A percentile compares a stretch with the other conserved stretches of the same genome.
Conservation (phyloP, 1,140 invertebrate genomes). For the Drosophila sechellia region DNA sequence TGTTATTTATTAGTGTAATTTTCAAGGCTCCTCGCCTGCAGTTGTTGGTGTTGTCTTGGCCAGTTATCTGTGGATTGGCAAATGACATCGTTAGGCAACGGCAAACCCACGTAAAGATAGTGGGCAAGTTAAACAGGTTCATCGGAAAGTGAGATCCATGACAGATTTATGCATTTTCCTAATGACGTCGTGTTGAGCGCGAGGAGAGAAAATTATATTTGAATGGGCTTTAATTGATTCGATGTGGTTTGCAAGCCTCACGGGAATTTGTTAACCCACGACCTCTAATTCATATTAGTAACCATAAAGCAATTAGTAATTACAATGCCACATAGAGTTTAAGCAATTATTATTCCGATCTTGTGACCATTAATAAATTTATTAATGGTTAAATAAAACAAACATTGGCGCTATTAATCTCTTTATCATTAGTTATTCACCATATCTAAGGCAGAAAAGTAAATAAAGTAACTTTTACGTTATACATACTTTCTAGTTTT, state of each 20-base stretch:
- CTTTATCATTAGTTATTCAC: neutral
- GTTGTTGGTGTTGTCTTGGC: constrained; percentile 23
- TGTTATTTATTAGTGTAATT: constrained; percentile 24
- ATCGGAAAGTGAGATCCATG: constrained; percentile 10
- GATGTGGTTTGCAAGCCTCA: constrained; percentile 11
- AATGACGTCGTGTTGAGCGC: constrained; percentile 23
- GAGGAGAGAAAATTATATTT: constrained; percentile 12
- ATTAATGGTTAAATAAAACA: neutral
- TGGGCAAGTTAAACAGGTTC: constrained; percentile 30
- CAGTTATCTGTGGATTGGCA: constrained; percentile 39
- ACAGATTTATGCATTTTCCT: constrained; percentile 48
- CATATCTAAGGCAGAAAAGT: neutral
- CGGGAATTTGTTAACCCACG: constrained; percentile 3
- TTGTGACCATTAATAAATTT: neutral
- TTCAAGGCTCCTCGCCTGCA: constrained; percentile 38
- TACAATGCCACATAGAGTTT: neutral
- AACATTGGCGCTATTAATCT: neutral
- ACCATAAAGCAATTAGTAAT: neutral
- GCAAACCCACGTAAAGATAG: constrained; percentile 18
- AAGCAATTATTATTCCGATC: neutral
- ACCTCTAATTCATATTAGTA: constrained; percentile 11
- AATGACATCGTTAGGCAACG: constrained; percentile 52
- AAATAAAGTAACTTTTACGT: neutral
- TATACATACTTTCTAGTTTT: neutral
- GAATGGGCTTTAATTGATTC: constrained; percentile 30